Percentiles rank a stretch among this genome's conserved stretches.
phyloP scores from a whole-genome alignment of 2,113 vertebrate species.

The Lynx canadensis region DNA sequence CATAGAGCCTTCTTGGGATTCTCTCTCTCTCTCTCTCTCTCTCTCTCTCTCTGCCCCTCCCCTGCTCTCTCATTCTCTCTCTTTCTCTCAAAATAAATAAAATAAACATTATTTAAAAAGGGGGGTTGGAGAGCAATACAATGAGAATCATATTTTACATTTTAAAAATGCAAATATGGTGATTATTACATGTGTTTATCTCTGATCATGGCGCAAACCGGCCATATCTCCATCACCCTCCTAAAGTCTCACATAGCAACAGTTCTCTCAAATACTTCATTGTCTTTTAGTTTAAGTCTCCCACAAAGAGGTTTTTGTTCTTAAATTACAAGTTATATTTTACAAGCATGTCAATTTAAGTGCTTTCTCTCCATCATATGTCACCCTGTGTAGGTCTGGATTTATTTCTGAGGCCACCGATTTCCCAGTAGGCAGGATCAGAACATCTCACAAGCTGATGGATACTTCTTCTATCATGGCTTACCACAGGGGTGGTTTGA shows the following conservation, averaged over 20 bases:
- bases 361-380: neutral
- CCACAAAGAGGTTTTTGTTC: neutral
- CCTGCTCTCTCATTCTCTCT: too few relatives aligned
- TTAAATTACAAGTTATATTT: neutral
- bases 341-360: neutral
- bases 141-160: neutral
- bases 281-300: conserved; percentile 21
- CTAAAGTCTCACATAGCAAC: neutral
- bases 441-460: neutral
- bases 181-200: neutral
- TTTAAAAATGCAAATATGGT: neutral
- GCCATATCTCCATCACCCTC: neutral
- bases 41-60: too few relatives aligned
- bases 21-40: too few relatives aligned
- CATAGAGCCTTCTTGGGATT: too few relatives aligned
- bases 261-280: neutral
- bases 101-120: too few relatives aligned
- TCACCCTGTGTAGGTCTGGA: neutral
- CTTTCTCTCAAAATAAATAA: too few relatives aligned
- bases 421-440: neutral
- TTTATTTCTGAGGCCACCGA: neutral
- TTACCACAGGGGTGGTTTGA: neutral
- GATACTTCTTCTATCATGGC: neutral
- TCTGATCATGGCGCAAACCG: neutral
- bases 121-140: neutral